Base-by-base conservation (phyloP, 2,113 vertebrate species). In the Raja brachyura region DNA sequence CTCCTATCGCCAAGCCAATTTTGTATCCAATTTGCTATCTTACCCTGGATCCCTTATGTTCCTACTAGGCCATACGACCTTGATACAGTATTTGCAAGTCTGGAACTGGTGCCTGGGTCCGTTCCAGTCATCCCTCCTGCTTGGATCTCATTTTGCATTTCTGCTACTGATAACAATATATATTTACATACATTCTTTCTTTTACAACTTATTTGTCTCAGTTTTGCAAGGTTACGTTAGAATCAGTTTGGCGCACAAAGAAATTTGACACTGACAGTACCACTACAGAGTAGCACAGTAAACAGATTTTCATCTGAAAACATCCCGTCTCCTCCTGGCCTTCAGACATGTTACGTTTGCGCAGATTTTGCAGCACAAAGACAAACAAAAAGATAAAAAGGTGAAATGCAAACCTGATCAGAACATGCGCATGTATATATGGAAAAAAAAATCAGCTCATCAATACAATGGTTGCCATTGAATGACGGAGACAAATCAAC, bases 371-470 rank as follows among this genome's bases (percentile, higher is more conserved):
- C 93, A 94, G 85, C 93, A 94, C 61, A 78, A 93, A 54, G 93
- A 94, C 75, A 95, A 93, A 94, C 95, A 93, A 93, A 28, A 93
- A 93, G 90, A 95, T 94, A 93, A 95, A 94, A 94, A 77, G 25
- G 16, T 4, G 28, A 28, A 28, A 79, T 39, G 13, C 54, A 28
- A 25, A 86, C 59, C 83, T 56, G 56, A 63, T 20, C 39, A 48
- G 39, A 48, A 48, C 39, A 48, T 48, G 39, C 39, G 39, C 39
- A 48, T 48, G 39, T 48, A 48, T 48, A 48, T 48, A 48, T 48
- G 39, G n/a, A n/a, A 48, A 48, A 48, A 48, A 48, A 48, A 48
- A 48, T 48, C 10, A 81, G 39, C 39, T 81, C 33, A n/a, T 86
- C 59, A 25, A 56, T n/a, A 63, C 54, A 63, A 86, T 61, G 59